Base-by-base conservation (phyloP, 37 sponge, comb jelly and placozoan genomes). In the Tethya wilhelma region DNA sequence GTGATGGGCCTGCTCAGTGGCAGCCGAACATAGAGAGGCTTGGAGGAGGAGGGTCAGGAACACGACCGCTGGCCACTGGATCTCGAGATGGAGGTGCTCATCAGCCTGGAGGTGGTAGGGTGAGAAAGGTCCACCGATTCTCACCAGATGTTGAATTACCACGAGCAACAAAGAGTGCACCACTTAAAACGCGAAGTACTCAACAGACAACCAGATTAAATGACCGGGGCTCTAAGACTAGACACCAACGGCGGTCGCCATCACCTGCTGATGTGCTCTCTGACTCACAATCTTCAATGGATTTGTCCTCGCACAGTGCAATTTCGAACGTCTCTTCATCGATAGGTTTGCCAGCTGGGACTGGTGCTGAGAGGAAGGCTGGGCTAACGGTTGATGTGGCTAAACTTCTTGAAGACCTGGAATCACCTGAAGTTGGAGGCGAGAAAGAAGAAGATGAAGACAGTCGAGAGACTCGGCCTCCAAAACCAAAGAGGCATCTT, bases 381-480 rank as follows among this genome's bases (percentile, higher is more conserved):
- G 53, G 34, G 31, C 36, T 33, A 29, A 30, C 66, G 28, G 17
- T 29, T 33, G 31, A 31, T 31, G 34, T 64, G 31, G 66, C 73
- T 26, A 32, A 30, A 59, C 23, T 84, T 46, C 33, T 84, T 44
- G 44, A 59, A 22, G 85, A 84, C 30, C 43, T 84, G 44, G 40
- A 69, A 41, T 20, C 53, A 28, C 66, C 83, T 20, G 31, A 49
- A 49, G 9, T 14, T 14, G 57, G 40, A 44, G 71, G 29, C 45
- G 33, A 25, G 67, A 41, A 67, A 40, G 59, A 67, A 56, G n/a
- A 9, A 64, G 79, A 45, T 31, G 53, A 64, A 3, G 42, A 38
- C 8, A 31, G 25, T 26, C 40, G 60, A 3, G 49, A 3, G 49
- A 44, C n/a, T n/a, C n/a, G n/a, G n/a, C n/a, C n/a, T n/a, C n/a